phyloP scores from a whole-genome alignment of 1,140 invertebrate genomes.

The Plectrocnemia conspersa region DNA sequence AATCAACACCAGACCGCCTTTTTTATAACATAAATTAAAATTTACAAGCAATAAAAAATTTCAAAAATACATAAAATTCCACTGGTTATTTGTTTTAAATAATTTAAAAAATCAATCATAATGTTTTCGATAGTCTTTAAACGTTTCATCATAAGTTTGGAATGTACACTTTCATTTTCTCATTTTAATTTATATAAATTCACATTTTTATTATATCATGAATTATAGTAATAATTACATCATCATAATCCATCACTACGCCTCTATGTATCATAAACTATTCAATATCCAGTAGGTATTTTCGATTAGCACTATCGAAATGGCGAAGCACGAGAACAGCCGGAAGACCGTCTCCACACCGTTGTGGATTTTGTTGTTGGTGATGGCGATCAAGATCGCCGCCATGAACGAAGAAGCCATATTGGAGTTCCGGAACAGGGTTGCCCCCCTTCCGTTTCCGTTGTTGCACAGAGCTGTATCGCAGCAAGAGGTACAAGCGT shows the following conservation, averaged over 20 bases:
- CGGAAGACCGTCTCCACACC: background rate
- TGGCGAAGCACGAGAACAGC: constrained; percentile 5
- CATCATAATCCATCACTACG: no score
- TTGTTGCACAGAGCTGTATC: constrained; percentile 71
- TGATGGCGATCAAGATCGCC: background rate
- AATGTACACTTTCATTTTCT: no score
- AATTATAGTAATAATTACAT: no score
- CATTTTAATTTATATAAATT: no score
- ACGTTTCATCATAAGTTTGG: no score
- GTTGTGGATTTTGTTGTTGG: constrained; percentile 3
- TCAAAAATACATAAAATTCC: no score
- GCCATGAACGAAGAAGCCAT: background rate
- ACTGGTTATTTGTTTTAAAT: no score
- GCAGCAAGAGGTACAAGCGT: constrained; percentile 79
- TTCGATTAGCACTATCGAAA: constrained; percentile 6
- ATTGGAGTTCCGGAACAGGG: background rate
- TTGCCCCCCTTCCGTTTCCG: constrained; percentile 52
- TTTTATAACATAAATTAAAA: background rate
- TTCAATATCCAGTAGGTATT: constrained; percentile 16
- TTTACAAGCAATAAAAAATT: background rate
- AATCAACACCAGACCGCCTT: no score
- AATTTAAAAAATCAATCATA: no score
- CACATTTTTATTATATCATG: no score
- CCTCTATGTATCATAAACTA: constrained; percentile 17
- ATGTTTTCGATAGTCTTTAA: no score